Conservation (phyloP, 2,888 invertebrate genomes). For the Macrophya annulata region DNA sequence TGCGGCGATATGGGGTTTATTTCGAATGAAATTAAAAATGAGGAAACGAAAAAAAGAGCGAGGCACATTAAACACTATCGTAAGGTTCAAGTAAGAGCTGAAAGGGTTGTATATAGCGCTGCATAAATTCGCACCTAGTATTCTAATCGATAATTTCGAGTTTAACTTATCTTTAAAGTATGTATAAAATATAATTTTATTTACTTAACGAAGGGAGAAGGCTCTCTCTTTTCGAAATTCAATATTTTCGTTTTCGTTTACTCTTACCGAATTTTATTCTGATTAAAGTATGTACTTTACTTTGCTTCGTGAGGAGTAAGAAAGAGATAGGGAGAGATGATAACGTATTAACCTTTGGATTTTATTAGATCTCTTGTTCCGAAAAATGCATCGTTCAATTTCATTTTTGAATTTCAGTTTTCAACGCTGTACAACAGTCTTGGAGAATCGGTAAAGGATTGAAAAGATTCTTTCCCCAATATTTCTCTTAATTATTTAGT, state of each 20-base stretch:
- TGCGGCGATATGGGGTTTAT: conserved; percentile 1
- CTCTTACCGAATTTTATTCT: background rate
- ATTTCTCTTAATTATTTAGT: conserved; percentile 38
- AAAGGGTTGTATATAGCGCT: conserved; percentile 45
- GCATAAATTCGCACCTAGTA: conserved; percentile 33
- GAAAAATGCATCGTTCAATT: background rate
- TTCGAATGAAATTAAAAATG: background rate
- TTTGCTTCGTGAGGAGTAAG: background rate
- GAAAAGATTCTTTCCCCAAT: background rate
- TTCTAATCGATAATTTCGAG: conserved; percentile 30
- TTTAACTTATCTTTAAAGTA: conserved; percentile 25
- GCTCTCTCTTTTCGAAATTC: background rate
- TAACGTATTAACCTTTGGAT: background rate
- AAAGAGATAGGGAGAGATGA: background rate
- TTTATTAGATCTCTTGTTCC: background rate
- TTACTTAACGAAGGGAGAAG: background rate
- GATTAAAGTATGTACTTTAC: background rate
- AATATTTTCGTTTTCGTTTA: background rate
- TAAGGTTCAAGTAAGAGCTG: background rate
- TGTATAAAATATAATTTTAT: conserved; percentile 30
- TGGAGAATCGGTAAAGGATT: background rate
- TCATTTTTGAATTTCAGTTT: background rate
- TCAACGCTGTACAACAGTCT: background rate
- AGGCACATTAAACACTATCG: background rate
- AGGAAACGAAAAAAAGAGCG: background rate